A percentile compares a stretch with the other conserved stretches of the same genome.
Evolutionary conservation across 2,797 vertebrate species (phyloP).

Genomic region (Cryptoprocta ferox): DNA sequence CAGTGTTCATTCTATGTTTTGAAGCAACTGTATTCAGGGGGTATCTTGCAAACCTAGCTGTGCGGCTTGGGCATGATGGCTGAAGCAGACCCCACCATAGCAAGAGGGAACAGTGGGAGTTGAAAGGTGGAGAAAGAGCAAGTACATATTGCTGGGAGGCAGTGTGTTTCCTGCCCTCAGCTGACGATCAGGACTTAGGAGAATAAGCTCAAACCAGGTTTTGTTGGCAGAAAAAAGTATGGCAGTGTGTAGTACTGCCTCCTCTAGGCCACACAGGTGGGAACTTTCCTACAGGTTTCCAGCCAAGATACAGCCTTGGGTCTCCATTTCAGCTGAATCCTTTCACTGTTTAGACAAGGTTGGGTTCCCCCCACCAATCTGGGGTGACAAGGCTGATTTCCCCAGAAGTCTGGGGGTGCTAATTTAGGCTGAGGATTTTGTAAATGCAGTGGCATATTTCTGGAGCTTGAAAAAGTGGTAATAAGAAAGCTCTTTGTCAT

Average conservation of each 20-base stretch:
- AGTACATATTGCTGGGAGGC: not conserved
- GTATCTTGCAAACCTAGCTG: not conserved
- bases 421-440: conserved; percentile 38
- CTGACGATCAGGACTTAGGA: not conserved
- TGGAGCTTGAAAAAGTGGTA: conserved; percentile 48
- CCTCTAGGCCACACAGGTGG: not conserved
- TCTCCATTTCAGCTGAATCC: not conserved
- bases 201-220: not conserved
- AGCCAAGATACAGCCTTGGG: not conserved
- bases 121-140: not conserved
- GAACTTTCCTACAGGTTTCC: not conserved
- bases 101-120: not conserved
- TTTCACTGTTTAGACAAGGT: not conserved
- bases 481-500: conserved; percentile 54
- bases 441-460: conserved; percentile 44
- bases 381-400: not conserved
- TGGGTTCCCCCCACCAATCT: not conserved
- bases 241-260: not conserved
- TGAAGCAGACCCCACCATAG: not conserved
- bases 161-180: not conserved
- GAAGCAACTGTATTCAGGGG: not conserved
- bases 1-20: conserved; percentile 32
- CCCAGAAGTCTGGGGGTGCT: not conserved
- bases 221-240: not conserved
- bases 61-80: not conserved